Percentiles rank a stretch among this genome's conserved stretches.
Conservation (phyloP, 2,888 invertebrate genomes). For the Serrognathus titanus region DNA sequence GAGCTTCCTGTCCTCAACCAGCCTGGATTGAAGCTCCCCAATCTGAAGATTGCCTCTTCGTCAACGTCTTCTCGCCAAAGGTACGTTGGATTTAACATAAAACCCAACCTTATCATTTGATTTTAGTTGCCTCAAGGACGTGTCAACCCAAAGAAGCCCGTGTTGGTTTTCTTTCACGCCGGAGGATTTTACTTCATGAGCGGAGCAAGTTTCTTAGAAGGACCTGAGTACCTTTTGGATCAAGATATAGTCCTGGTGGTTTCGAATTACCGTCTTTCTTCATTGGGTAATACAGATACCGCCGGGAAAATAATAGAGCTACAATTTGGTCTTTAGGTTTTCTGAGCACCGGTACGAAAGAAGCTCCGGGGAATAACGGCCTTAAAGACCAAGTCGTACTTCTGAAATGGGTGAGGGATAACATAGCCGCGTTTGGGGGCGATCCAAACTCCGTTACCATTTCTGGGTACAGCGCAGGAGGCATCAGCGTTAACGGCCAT, state of each 20-base stretch:
- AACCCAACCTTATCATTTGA: no score
- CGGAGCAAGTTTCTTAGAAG: conserved; percentile 55
- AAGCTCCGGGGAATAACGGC: conserved; percentile 67
- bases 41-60: conserved; percentile 62
- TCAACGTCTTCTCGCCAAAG: conserved; percentile 60
- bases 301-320: no score
- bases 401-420: conserved; percentile 62
- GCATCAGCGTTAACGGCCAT: conserved; percentile 47
- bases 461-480: conserved; percentile 56
- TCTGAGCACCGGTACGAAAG: conserved; percentile 60
- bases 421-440: conserved; percentile 67
- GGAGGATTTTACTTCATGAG: conserved; percentile 64
- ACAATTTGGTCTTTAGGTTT: conserved; percentile 33
- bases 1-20: conserved; percentile 43
- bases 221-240: conserved; percentile 64
- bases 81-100: no score
- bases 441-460: conserved; percentile 63
- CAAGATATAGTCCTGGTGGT: conserved; percentile 63
- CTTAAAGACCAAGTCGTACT: conserved; percentile 68
- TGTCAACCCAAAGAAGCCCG: conserved; percentile 51
- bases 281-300: conserved; percentile 45
- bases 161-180: conserved; percentile 65
- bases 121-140: conserved; percentile 38
- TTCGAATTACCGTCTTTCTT: conserved; percentile 61
- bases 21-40: conserved; percentile 34